Evolutionary conservation across 2,888 invertebrate species (phyloP).

Genomic region (Andricus curvator): DNA sequence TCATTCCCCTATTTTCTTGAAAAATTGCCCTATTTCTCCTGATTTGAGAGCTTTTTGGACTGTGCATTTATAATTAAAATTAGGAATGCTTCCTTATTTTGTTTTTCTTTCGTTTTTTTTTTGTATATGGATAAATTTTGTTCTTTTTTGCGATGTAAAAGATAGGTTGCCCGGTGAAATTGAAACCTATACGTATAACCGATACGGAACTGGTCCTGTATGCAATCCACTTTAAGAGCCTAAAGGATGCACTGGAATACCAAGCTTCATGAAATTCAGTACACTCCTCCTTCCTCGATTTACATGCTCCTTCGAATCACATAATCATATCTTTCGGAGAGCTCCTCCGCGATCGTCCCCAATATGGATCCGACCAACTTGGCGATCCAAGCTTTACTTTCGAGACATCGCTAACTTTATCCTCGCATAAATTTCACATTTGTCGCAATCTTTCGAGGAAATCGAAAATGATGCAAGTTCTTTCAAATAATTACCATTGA

Average conservation of each 20-base stretch:
- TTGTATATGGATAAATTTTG: too few species aligned
- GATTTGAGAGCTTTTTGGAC: too few species aligned
- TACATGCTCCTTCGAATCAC: conserved; percentile 38
- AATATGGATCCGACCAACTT: conserved; percentile 5
- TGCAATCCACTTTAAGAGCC: conserved; percentile 14
- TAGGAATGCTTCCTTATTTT: too few species aligned
- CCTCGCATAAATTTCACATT: conserved; percentile 23
- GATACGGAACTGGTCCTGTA: conserved; percentile 26
- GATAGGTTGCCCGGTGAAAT: conserved; percentile 1
- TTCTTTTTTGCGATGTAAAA: neutral
- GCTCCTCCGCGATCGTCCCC: conserved; percentile 23
- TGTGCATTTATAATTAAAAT: too few species aligned
- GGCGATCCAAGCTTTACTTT: neutral
- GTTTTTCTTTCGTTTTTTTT: neutral
- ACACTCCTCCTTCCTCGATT: conserved; percentile 31
- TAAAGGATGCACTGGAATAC: conserved; percentile 22
- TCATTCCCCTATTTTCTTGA: too few species aligned
- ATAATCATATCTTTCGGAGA: conserved; percentile 34
- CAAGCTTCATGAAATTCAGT: conserved; percentile 15
- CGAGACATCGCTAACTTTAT: conserved; percentile 5
- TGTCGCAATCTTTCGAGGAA: conserved; percentile 1
- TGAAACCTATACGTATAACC: neutral
- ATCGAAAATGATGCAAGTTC: neutral
- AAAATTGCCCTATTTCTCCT: too few species aligned
- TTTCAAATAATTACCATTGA: neutral